phyloP scores from a whole-genome alignment of 1,140 invertebrate species.

The Cherax quadricarinatus region DNA sequence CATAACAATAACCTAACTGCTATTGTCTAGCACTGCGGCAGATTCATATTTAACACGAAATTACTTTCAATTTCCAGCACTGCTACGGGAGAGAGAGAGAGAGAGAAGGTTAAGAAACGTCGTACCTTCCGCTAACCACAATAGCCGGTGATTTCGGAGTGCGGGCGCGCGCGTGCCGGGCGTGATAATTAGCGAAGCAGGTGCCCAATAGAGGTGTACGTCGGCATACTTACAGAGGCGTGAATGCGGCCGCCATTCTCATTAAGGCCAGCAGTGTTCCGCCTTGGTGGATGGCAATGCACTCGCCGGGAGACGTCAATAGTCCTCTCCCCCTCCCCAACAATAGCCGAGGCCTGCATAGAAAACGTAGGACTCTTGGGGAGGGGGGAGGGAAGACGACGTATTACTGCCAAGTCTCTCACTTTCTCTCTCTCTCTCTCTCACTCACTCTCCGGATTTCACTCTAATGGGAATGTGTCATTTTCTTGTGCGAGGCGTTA shows the following conservation, averaged over 20 bases:
- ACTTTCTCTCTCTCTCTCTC: not conserved
- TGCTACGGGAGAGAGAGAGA: no score
- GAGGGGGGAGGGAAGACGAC: constrained; percentile 33
- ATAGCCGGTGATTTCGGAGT: not conserved
- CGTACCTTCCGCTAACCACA: no score
- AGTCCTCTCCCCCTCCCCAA: not conserved
- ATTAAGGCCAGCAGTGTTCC: constrained; percentile 57
- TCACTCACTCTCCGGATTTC: constrained; percentile 34
- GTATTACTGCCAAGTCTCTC: no score
- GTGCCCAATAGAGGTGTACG: constrained; percentile 51
- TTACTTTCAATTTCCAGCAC: not conserved
- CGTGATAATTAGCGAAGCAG: constrained; percentile 49
- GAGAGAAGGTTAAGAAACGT: no score
- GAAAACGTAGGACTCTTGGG: constrained; percentile 56
- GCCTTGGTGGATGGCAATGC: constrained; percentile 51
- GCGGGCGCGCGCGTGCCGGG: constrained; percentile 1
- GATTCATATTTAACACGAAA: not conserved
- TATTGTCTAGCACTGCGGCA: constrained; percentile 9
- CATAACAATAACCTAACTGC: constrained; percentile 51
- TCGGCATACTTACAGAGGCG: constrained; percentile 59
- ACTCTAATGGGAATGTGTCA: constrained; percentile 70
- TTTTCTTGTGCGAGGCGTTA: constrained; percentile 60
- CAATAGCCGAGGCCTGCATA: constrained; percentile 57
- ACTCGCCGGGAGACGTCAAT: constrained; percentile 46
- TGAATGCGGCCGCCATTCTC: constrained; percentile 63